Evolutionary conservation across 2,113 vertebrate genomes (phyloP).

Genomic region (Struthio camelus): DNA sequence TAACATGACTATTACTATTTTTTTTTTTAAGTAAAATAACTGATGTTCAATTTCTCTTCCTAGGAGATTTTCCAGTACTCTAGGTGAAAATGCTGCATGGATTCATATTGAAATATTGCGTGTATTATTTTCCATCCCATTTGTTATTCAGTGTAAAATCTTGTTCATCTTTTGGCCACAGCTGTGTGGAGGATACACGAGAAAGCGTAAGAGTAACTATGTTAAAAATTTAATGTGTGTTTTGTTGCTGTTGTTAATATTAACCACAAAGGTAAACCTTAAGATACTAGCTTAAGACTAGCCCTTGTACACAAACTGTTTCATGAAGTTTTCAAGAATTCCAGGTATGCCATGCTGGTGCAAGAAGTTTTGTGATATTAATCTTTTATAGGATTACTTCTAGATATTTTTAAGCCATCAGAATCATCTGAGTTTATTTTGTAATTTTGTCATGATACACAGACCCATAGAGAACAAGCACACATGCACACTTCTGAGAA

Average conservation of each 20-base stretch:
- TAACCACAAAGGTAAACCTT: background rate
- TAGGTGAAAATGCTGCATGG: background rate
- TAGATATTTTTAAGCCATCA: background rate
- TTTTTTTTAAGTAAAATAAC: background rate
- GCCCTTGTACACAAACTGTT: background rate
- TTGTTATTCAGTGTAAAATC: background rate
- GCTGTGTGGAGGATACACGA: background rate
- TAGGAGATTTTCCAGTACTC: background rate
- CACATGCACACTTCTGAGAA: background rate
- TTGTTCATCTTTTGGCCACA: background rate
- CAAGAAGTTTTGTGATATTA: background rate
- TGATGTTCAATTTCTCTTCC: background rate
- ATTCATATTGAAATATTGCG: background rate
- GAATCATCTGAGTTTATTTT: background rate
- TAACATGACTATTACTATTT: background rate
- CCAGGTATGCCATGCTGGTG: background rate
- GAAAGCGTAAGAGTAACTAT: background rate
- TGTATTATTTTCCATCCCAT: background rate
- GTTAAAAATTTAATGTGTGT: background rate
- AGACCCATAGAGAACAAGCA: background rate
- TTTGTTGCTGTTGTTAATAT: background rate
- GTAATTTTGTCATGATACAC: background rate
- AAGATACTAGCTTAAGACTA: background rate
- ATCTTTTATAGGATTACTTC: background rate
- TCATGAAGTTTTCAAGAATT: background rate